Evolutionary conservation across 2,888 invertebrate genomes (phyloP), one percentile per base, ranked within the genome.

Genomic region (Anaspis maculata): DNA sequence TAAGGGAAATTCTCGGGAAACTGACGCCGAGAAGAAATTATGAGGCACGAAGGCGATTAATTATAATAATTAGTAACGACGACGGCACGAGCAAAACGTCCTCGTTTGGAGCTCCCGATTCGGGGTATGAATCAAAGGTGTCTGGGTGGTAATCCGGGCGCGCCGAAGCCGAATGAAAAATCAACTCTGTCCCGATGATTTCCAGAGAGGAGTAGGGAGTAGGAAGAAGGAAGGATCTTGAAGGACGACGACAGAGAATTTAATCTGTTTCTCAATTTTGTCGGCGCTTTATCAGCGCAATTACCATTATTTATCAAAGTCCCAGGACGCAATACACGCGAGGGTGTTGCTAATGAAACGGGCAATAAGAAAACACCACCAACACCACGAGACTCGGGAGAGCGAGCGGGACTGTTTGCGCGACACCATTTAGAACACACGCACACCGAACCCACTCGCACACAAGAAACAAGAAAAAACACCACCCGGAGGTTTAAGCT

Each of bases 251-350:
- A 36, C 43, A 34, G 34, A 30, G 42, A 39, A 43, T 46, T 46
- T 48, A 44, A 48, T 46, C 47, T 44, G 44, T 46, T 42, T 45
- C 45, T 45, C 45, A 48, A 45, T 46, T 45, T 45, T 39, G 34
- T 31, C 30, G 27, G 35, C 45, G 33, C 42, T 47, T 47, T 43
- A 44, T 46, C 47, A 46, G 34, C 23, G 22, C 33, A 46, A 49
- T 47, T 39, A 35, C 41, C 28, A 15, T 36, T 37, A 49, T 49
- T 47, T 46, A 38, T 47, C 44, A 46, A 42, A 27, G 48, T 46
- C 44, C 15, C 21, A 13, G 34, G 24, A 27, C 19, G 30, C 34
- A 23, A 28, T 19, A 31, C 21, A 28, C 16, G 15, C 13, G 9
- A 13, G 15, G 15, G 15, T 27, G 12, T 25, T 10, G 15, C 25